Evolutionary conservation across 2,797 vertebrate genomes (phyloP).

Genomic region (Poecilia gillii): DNA sequence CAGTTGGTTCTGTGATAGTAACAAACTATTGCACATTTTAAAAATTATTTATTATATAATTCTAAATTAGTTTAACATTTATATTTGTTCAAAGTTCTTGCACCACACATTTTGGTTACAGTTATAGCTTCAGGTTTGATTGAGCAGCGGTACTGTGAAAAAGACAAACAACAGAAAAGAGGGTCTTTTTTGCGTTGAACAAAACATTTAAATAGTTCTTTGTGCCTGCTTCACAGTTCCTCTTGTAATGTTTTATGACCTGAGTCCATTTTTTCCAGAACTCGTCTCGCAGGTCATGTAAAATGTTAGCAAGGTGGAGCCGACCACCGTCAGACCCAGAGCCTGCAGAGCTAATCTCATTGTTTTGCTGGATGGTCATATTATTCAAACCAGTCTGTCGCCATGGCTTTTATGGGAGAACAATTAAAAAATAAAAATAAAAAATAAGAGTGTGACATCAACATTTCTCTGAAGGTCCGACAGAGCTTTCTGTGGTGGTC

Average conservation of each 20-base stretch:
- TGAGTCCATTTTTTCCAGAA: conserved; percentile 47
- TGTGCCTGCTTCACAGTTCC: conserved; percentile 43
- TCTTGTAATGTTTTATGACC: conserved; percentile 70
- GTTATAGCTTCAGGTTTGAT: not conserved
- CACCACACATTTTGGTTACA: not conserved
- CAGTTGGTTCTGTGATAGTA: conserved; percentile 2
- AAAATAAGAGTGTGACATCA: conserved; percentile 23
- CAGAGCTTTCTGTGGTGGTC: conserved; percentile 57
- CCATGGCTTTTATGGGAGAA: conserved; percentile 44
- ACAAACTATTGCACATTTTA: not conserved
- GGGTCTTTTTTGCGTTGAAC: conserved; percentile 21
- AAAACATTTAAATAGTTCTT: conserved; percentile 65
- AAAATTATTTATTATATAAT: not conserved
- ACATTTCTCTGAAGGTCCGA: conserved; percentile 30
- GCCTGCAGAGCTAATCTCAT: conserved; percentile 48
- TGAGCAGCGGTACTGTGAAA: not conserved
- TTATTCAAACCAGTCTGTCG: conserved; percentile 66
- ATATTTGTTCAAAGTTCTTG: not conserved
- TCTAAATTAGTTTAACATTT: not conserved
- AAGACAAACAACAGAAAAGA: not conserved
- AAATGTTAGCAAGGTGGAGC: conserved; percentile 67
- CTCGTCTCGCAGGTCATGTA: conserved; percentile 63
- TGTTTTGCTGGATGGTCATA: conserved; percentile 58
- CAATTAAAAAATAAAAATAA: conserved; percentile 40
- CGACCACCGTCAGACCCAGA: conserved; percentile 56